Evolutionary conservation across 2,113 vertebrate genomes (phyloP).

Genomic region (Penelope pileata): DNA sequence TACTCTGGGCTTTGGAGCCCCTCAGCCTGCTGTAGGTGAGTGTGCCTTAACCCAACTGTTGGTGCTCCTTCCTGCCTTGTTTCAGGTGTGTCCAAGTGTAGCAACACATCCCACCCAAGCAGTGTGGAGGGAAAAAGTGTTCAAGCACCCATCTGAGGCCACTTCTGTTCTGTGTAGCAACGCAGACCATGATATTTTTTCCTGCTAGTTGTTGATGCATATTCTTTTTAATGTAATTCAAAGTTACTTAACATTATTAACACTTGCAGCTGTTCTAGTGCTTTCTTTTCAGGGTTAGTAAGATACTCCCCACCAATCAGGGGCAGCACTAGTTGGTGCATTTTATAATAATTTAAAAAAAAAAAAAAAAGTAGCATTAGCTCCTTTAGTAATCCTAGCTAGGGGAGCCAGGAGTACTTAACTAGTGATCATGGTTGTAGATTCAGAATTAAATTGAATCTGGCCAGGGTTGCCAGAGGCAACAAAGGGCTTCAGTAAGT

Average conservation of each 20-base stretch:
- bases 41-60: accelerated
- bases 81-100: accelerated
- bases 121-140: accelerated
- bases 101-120: neutral
- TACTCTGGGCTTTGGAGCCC: slow-evolving; percentile 86
- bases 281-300: neutral
- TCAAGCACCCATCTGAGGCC: neutral
- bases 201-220: accelerated
- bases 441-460: neutral
- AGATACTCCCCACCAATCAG: accelerated
- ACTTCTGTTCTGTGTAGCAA: neutral
- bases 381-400: neutral
- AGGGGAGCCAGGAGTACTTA: neutral
- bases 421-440: neutral
- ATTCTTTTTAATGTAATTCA: neutral
- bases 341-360: neutral
- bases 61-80: neutral
- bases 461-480: too few species aligned
- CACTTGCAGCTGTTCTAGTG: neutral
- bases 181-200: accelerated
- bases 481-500: too few species aligned
- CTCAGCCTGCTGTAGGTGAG: slow-evolving; percentile 92
- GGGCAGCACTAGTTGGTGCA: neutral
- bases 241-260: accelerated
- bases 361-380: accelerated